These are phyloP conservation scores for Anastrepha obliqua DNA, from an alignment of 1,140 invertebrate species.

Conservation along the genomic window DNA sequence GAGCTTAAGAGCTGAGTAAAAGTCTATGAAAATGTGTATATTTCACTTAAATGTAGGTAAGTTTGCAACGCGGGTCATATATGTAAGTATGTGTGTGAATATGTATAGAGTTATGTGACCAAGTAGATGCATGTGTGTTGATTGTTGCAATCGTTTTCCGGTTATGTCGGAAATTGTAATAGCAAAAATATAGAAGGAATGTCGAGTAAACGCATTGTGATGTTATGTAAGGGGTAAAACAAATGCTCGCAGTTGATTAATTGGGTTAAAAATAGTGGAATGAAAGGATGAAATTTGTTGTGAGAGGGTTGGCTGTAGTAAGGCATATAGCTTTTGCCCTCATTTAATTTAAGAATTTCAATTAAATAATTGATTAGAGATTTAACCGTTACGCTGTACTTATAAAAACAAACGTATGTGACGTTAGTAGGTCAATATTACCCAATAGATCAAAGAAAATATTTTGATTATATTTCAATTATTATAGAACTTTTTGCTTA, in stretches of 20 bases:
- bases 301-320: too few species aligned
- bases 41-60: neutral
- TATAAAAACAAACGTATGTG: too few species aligned
- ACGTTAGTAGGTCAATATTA: too few species aligned
- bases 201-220: neutral
- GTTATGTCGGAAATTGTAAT: conserved; percentile 31
- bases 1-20: neutral
- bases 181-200: neutral
- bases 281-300: too few species aligned
- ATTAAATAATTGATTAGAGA: too few species aligned
- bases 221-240: neutral
- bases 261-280: neutral
- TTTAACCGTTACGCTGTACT: too few species aligned
- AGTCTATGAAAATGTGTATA: neutral
- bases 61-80: conserved; percentile 19
- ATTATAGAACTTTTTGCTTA: too few species aligned
- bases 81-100: neutral
- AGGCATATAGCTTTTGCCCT: too few species aligned
- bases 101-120: neutral
- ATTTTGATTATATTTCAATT: too few species aligned
- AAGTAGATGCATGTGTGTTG: neutral
- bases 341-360: too few species aligned
- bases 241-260: neutral
- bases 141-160: conserved; percentile 29
- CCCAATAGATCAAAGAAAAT: too few species aligned